phyloP scores from a whole-genome alignment of 1,140 invertebrate genomes.

The Drosophila nasuta region DNA sequence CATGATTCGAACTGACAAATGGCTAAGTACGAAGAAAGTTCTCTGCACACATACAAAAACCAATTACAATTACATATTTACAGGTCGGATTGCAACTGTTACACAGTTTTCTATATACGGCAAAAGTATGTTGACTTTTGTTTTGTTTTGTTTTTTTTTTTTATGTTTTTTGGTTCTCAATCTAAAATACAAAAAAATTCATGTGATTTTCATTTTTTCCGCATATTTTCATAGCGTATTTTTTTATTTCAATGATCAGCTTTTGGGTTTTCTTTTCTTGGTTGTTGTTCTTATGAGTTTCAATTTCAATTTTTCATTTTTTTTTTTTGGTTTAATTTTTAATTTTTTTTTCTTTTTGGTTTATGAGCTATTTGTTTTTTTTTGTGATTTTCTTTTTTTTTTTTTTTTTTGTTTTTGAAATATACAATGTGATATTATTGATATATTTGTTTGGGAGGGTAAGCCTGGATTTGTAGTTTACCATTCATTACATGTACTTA shows the following conservation, averaged over 20 bases:
- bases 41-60: constrained; percentile 56
- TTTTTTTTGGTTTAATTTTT: constrained; percentile 19
- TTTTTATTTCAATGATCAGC: constrained; percentile 41
- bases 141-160: constrained; percentile 3
- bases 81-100: constrained; percentile 51
- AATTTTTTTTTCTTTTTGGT: constrained; percentile 20
- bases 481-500: constrained; percentile 45
- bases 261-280: constrained; percentile 34
- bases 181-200: constrained; percentile 53
- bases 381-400: constrained; percentile 20
- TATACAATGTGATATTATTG: constrained; percentile 50
- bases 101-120: constrained; percentile 31
- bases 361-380: constrained; percentile 41
- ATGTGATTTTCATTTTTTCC: constrained; percentile 33
- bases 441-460: constrained; percentile 30
- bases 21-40: constrained; percentile 45
- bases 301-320: constrained; percentile 17
- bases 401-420: constrained; percentile 32
- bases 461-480: constrained; percentile 30
- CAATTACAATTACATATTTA: constrained; percentile 61
- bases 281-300: constrained; percentile 33
- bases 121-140: constrained; percentile 8
- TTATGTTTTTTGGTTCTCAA: constrained; percentile 21
- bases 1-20: constrained; percentile 39
- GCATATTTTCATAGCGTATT: constrained; percentile 40